Conservation (phyloP, 2,797 vertebrate genomes). For the Ficedula albicollis region DNA sequence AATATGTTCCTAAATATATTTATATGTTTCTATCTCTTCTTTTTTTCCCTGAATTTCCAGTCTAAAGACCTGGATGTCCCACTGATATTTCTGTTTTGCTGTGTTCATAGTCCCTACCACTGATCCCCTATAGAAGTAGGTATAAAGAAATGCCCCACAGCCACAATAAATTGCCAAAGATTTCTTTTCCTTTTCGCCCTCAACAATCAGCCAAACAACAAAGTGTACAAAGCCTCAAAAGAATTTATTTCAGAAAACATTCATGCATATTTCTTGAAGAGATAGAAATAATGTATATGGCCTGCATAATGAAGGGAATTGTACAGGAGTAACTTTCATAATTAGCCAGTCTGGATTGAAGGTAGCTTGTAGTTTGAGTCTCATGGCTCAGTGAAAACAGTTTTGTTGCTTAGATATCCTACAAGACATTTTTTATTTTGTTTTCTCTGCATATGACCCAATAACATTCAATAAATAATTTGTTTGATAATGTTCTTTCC, state of each 20-base stretch:
- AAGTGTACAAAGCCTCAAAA: not conserved
- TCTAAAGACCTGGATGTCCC: not conserved
- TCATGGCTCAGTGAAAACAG: not conserved
- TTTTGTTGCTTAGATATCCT: not conserved
- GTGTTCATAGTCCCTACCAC: not conserved
- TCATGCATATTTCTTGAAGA: not conserved
- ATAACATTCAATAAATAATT: not conserved
- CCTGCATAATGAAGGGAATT: not conserved
- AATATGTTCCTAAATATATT: not conserved
- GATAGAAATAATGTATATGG: not conserved
- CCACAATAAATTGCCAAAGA: not conserved
- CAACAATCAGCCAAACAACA: not conserved
- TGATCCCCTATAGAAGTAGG: not conserved
- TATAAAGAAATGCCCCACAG: not conserved
- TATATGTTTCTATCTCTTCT: not conserved
- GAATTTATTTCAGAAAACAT: not conserved
- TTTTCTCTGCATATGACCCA: not conserved
- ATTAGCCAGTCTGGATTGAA: not conserved
- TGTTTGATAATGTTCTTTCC: not conserved
- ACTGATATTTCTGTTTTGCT: not conserved
- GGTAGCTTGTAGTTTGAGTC: rapidly evolving
- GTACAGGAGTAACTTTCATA: not conserved
- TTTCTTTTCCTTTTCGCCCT: not conserved
- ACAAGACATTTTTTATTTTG: not conserved
- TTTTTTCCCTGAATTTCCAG: not conserved